These are phyloP conservation scores for Diplazon laetatorius DNA, from an alignment of 2,888 invertebrate species.

Conservation along the genomic window DNA sequence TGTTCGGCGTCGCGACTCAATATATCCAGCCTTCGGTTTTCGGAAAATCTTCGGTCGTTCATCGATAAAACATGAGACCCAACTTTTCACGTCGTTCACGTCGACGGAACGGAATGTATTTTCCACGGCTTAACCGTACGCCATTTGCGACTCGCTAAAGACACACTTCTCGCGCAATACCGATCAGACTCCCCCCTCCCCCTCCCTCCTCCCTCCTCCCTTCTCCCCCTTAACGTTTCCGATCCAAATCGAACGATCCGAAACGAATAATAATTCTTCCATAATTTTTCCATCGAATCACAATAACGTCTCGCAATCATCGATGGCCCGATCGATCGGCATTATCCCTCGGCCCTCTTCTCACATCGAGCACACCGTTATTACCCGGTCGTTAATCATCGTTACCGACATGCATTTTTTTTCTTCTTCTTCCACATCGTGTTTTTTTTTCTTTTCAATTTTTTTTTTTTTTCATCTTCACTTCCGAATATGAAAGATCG, in stretches of 20 bases:
- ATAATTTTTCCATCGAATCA: constrained; percentile 55
- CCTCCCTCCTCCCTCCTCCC: too few relatives aligned
- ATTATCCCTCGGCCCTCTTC: constrained; percentile 13
- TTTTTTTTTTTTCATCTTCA: not conserved
- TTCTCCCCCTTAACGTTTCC: not conserved
- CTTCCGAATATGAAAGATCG: constrained; percentile 2
- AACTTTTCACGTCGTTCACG: constrained; percentile 31
- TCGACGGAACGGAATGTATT: not conserved
- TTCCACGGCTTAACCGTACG: too few relatives aligned
- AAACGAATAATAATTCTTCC: constrained; percentile 45
- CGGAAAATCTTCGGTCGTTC: constrained; percentile 16
- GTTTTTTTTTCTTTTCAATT: too few relatives aligned
- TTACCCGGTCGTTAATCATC: constrained; percentile 28
- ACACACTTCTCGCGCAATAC: constrained; percentile 27
- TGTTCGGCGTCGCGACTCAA: not conserved
- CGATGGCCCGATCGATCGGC: constrained; percentile 38
- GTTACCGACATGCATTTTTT: constrained; percentile 35
- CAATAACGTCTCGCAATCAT: constrained; percentile 56
- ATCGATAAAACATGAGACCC: constrained; percentile 57
- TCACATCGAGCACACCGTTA: too few relatives aligned
- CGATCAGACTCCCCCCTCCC: too few relatives aligned
- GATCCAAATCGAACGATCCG: constrained; percentile 11
- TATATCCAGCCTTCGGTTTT: not conserved
- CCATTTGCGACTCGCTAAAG: constrained; percentile 24
- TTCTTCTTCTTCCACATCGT: not conserved